A percentile compares a stretch with the other conserved stretches of the same genome.
Evolutionary conservation across 37 sponge, comb jelly and placozoan species (phyloP).

Genomic region (Mnemiopsis leidyi): DNA sequence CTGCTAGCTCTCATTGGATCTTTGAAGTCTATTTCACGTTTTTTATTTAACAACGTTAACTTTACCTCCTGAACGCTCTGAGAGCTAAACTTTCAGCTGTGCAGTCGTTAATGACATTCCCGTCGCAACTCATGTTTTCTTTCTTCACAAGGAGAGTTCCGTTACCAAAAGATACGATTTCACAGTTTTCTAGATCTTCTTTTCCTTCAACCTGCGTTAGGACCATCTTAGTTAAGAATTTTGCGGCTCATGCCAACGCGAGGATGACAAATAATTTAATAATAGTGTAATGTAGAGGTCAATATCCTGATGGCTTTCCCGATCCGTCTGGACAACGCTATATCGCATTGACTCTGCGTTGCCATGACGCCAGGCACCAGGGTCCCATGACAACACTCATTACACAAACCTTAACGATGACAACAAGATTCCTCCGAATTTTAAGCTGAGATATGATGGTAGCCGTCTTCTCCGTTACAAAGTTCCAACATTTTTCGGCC

Average conservation of each 20-base stretch:
- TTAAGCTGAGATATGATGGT: not conserved
- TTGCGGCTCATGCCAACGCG: not conserved
- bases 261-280: not conserved
- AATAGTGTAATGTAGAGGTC: not conserved
- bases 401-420: constrained; percentile 39
- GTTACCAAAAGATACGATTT: constrained; percentile 15
- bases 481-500: constrained; percentile 38
- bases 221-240: not conserved
- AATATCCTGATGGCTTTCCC: not conserved
- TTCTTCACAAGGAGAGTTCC: constrained; percentile 9
- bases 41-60: no score
- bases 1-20: no score
- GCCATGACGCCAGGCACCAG: not conserved
- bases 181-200: constrained; percentile 18
- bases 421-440: not conserved
- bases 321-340: not conserved
- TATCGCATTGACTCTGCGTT: not conserved
- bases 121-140: constrained; percentile 5
- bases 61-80: constrained; percentile 31
- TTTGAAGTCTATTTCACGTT: no score
- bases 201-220: constrained; percentile 36
- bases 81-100: constrained; percentile 59
- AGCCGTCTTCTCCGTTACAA: not conserved
- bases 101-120: not conserved
- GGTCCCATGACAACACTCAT: not conserved